These are phyloP conservation scores for Drosophila ercepeae DNA, from an alignment of 1,140 invertebrate species.

Conservation along the genomic window DNA sequence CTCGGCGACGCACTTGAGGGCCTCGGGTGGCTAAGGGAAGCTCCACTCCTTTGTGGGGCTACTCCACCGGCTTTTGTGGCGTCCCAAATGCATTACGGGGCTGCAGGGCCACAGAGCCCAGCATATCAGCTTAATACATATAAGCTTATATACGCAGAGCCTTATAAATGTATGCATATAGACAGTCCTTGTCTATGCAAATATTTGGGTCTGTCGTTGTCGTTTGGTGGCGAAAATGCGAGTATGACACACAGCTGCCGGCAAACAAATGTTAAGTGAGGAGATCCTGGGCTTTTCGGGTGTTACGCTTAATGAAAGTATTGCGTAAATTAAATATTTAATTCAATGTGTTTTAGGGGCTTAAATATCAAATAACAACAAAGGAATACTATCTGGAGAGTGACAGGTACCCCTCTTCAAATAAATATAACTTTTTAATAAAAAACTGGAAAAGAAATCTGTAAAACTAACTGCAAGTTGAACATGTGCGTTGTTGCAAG, in stretches of 20 bases:
- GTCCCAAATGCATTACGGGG: constrained; percentile 31
- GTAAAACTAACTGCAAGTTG: constrained; percentile 53
- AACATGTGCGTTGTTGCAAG: constrained; percentile 64
- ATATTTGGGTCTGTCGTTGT: constrained; percentile 75
- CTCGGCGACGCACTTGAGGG: constrained; percentile 49
- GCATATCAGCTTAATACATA: constrained; percentile 9
- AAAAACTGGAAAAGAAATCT: background rate
- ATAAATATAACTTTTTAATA: background rate
- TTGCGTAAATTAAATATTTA: constrained; percentile 68
- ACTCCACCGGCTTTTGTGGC: constrained; percentile 33
- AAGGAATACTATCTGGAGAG: no score
- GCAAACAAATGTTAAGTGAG: constrained; percentile 61
- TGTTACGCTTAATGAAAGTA: constrained; percentile 45
- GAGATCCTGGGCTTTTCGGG: constrained; percentile 4
- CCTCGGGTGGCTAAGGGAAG: constrained; percentile 10
- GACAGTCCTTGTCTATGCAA: constrained; percentile 67
- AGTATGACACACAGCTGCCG: constrained; percentile 64
- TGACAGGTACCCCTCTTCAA: no score
- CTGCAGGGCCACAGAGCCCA: constrained; percentile 17
- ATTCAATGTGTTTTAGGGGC: constrained; percentile 25
- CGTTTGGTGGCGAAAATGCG: constrained; percentile 73
- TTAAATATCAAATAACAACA: no score
- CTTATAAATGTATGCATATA: constrained; percentile 7
- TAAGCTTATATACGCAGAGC: constrained; percentile 1
- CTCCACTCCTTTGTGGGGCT: constrained; percentile 25